Evolutionary conservation across 2,888 invertebrate species (phyloP), one percentile per base, ranked within the genome.

Genomic region (Drosophila sordidula): DNA sequence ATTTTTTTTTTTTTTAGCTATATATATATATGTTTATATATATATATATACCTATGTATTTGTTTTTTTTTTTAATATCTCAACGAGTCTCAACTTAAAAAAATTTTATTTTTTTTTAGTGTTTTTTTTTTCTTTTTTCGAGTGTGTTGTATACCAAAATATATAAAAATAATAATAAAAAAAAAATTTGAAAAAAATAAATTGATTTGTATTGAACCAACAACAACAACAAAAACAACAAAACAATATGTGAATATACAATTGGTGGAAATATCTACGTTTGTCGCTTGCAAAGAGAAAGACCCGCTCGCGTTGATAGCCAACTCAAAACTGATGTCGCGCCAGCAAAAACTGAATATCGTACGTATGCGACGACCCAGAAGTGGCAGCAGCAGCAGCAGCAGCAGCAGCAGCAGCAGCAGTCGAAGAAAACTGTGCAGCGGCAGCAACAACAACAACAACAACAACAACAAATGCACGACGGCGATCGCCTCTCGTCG

Each of bases 251-350:
- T 87, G 84, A 69, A 57, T 70, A 78, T 71, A 75, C 65, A 83
- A 85, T 83, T 87, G 76, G 83, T 68, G 75, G 64, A 85, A 73
- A 89, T 82, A 85, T 87, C 81, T 91, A 92, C 92, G 92, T 92
- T 89, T 91, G 88, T 91, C 91, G 92, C 90, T 91, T 91, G 91
- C 90, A 91, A 90, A 91, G 91, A 92, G 90, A 92, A 91, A 91
- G 92, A 92, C 92, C 92, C 92, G 92, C 92, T 92, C 92, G 92
- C 92, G 92, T 92, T 92, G 92, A 91, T 91, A 92, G 92, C 92
- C 92, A 92, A 92, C 92, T 92, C 92, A 92, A 92, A 92, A 92
- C 92, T 92, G 90, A 91, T 92, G 90, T 89, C 90, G 90, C 88
- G 90, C 89, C 78, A 91, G 84, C 88, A 64, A 76, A 84, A 81